phyloP scores from a whole-genome alignment of 2,888 invertebrate genomes.

The Coelopa pilipes region DNA sequence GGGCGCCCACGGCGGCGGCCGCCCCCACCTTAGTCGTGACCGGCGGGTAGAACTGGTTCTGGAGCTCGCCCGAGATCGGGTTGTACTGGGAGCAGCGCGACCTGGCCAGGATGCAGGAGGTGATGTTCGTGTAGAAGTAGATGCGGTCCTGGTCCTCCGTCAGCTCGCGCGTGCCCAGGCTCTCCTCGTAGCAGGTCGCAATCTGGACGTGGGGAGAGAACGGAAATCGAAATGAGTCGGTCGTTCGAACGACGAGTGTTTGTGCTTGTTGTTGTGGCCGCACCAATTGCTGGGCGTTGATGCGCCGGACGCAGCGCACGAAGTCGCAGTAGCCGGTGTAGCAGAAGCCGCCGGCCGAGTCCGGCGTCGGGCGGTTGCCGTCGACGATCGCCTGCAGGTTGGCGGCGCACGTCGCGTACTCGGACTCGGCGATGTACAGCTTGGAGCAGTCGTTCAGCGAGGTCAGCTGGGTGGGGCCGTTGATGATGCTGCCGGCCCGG shows the following conservation, averaged over 20 bases:
- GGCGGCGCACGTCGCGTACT: constrained; percentile 69
- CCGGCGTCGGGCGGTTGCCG: constrained; percentile 42
- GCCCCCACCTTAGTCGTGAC: constrained; percentile 49
- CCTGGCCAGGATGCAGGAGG: constrained; percentile 74
- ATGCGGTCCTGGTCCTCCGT: constrained; percentile 47
- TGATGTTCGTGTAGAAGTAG: constrained; percentile 72
- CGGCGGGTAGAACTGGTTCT: constrained; percentile 67
- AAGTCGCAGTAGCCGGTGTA: constrained; percentile 73
- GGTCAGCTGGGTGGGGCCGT: constrained; percentile 70
- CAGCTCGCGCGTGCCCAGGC: constrained; percentile 47
- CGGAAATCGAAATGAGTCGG: neutral
- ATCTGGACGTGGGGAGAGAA: constrained; percentile 44
- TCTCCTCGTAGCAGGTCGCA: constrained; percentile 49
- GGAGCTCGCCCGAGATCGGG: constrained; percentile 74
- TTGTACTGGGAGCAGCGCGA: constrained; percentile 73
- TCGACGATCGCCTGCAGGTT: constrained; percentile 65
- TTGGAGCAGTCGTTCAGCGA: constrained; percentile 70
- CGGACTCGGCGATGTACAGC: constrained; percentile 69
- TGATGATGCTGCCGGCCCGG: constrained; percentile 69
- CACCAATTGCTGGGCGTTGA: constrained; percentile 72
- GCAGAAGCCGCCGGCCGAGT: constrained; percentile 59
- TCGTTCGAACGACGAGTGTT: no score
- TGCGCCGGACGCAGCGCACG: constrained; percentile 71
- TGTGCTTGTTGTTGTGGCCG: constrained; percentile 45
- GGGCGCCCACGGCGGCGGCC: constrained; percentile 48